Evolutionary conservation across 2,797 vertebrate genomes (phyloP), one percentile per base, ranked within the genome.

Genomic region (Eleutherodactylus coqui): DNA sequence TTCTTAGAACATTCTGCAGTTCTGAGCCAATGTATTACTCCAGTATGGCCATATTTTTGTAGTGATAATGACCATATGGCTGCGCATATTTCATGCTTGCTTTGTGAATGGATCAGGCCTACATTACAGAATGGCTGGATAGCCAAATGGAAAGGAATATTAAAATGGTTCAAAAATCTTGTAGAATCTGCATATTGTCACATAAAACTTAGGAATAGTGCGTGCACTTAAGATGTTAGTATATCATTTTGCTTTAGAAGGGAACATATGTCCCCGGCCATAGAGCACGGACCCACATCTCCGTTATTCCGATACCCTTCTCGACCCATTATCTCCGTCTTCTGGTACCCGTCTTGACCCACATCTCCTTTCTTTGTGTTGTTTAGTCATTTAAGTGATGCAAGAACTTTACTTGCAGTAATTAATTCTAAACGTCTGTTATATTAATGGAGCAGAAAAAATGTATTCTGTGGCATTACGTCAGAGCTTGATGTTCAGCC

Each of bases 1-100:
- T 87, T 83, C 85, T 83, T 70, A 51, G 79, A 87, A 87, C 75
- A 69, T 83, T 83, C 80, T 70, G 85, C 72, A 53, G 7, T 24
- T 86, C 27, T 1, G 45, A 55, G 79, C 79, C 79, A 82, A 82
- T 86, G 64, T 9, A 85, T 70, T 10, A 51, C 21, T 82, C 43
- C 55, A 82, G 58, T 83, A 78, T 82, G 80, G 62, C 43, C 73
- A 45, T 77, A 49, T 86, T 83, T 86, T 86, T 83, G 29, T 67
- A 77, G 60, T 53, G 17, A 77, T 83, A 69, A 78, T 58, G 85
- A 83, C 75, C 73, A 83, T 87, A 87, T 87, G 85, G 60, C 38
- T n/a, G 5, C 5, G 16, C 29, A 43, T 38, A 81, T 75, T 41
- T 51, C 16, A 55, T 76, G 41, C 16, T 16, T 76, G 41, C 16